Evolutionary conservation across 2,797 vertebrate genomes (phyloP).

Genomic region (Serranus cabrilla): DNA sequence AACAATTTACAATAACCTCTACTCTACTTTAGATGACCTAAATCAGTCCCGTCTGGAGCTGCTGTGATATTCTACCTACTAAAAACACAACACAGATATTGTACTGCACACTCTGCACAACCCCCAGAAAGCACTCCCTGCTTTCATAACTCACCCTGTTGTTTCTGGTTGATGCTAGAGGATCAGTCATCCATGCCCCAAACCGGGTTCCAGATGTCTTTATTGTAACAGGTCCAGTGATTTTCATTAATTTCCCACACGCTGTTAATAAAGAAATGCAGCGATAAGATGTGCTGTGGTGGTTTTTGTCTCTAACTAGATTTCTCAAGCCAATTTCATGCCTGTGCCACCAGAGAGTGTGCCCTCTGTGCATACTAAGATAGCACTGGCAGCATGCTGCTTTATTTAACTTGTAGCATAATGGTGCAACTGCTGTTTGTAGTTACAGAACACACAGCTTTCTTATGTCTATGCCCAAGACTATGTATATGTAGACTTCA

Average conservation of each 20-base stretch:
- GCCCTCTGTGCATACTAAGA: slow-evolving; percentile 77
- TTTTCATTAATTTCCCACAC: slow-evolving; percentile 99
- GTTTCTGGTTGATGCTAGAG: slow-evolving; percentile 92
- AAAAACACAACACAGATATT: slow-evolving; percentile 45
- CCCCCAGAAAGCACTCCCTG: slow-evolving; percentile 33
- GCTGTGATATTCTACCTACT: slow-evolving; percentile 8
- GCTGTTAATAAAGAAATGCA: slow-evolving; percentile 91
- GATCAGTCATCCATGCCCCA: slow-evolving; percentile 99
- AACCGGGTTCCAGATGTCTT: slow-evolving; percentile 99
- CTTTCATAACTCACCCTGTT: slow-evolving; percentile 90
- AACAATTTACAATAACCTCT: neutral
- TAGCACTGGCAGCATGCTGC: slow-evolving; percentile 31
- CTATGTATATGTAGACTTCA: neutral
- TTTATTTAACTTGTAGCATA: slow-evolving; percentile 50
- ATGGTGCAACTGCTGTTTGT: slow-evolving; percentile 46
- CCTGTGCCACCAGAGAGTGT: slow-evolving; percentile 69
- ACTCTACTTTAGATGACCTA: slow-evolving; percentile 4
- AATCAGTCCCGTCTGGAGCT: slow-evolving; percentile 18
- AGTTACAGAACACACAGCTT: slow-evolving; percentile 23
- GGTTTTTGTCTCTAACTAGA: slow-evolving; percentile 77
- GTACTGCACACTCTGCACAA: slow-evolving; percentile 23
- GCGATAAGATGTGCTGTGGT: slow-evolving; percentile 77
- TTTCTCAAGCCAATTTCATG: slow-evolving; percentile 85
- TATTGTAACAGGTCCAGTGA: slow-evolving; percentile 95
- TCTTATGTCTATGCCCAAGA: neutral